These are phyloP conservation scores for Potamarius usumacintae DNA, from an alignment of 2,113 vertebrate species.

Conservation along the genomic window DNA sequence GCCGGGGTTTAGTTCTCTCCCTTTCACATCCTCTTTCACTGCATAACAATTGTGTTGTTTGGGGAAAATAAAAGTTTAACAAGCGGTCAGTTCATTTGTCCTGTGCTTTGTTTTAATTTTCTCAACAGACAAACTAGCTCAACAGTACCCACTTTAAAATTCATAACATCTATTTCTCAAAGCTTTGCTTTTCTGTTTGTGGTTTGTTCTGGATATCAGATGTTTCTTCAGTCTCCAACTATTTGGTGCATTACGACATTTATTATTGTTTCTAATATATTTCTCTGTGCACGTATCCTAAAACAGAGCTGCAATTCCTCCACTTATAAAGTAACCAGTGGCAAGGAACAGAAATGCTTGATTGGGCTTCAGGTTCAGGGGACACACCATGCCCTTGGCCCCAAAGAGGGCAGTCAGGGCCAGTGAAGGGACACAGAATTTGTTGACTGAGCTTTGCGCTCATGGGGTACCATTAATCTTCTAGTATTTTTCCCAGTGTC, in stretches of 20 bases:
- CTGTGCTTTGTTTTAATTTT: constrained; percentile 10
- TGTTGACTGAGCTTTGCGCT: constrained; percentile 11
- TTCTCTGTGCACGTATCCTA: background rate
- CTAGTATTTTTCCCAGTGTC: constrained; percentile 32
- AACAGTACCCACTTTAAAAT: constrained; percentile 1
- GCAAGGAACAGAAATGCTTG: constrained; percentile 7
- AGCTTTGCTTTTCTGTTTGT: background rate
- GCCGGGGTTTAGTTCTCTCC: constrained; percentile 7
- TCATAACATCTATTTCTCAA: background rate
- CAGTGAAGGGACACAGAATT: constrained; percentile 1
- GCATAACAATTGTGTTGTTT: constrained; percentile 19
- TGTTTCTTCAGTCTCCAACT: background rate
- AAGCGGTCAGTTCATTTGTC: constrained; percentile 14
- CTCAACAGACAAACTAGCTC: constrained; percentile 25
- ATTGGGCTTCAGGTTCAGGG: background rate
- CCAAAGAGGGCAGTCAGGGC: constrained; percentile 8
- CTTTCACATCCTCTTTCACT: constrained; percentile 35
- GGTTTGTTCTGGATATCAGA: background rate
- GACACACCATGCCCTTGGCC: constrained; percentile 15
- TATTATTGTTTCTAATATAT: background rate
- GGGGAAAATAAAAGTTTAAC: constrained; percentile 40
- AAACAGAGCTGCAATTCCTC: background rate
- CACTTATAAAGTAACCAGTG: background rate
- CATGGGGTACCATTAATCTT: constrained; percentile 35
- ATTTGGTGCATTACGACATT: background rate